A percentile compares a stretch with the other conserved stretches of the same genome.
Conservation (phyloP, 2,888 invertebrate genomes). For the Epirrita christyi region DNA sequence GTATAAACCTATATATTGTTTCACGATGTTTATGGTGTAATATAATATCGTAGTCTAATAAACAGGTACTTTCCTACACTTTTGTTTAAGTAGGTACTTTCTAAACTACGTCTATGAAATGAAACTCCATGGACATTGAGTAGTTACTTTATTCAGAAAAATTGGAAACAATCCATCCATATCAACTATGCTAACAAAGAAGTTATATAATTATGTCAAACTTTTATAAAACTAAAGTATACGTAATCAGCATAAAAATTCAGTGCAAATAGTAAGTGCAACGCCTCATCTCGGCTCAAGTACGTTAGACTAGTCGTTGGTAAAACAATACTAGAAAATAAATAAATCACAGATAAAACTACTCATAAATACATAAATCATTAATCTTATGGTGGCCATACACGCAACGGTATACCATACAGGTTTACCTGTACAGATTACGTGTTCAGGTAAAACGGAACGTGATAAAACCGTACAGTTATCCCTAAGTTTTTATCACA, state of each 20-base stretch:
- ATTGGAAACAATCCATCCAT: conserved; percentile 9
- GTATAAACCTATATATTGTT: too few relatives aligned
- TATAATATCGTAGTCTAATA: too few relatives aligned
- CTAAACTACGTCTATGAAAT: conserved; percentile 8
- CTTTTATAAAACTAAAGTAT: background rate
- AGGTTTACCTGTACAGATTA: too few relatives aligned
- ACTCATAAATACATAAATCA: too few relatives aligned
- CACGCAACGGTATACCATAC: too few relatives aligned
- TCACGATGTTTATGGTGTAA: too few relatives aligned
- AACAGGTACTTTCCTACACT: too few relatives aligned
- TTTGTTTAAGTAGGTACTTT: background rate
- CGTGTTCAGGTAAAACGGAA: too few relatives aligned
- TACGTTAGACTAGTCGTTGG: conserved; percentile 9
- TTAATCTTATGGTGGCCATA: too few relatives aligned
- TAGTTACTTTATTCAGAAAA: conserved; percentile 31
- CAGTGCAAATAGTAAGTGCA: too few relatives aligned
- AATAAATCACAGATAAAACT: conserved; percentile 21
- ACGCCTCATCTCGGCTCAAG: background rate
- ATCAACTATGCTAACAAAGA: conserved; percentile 8
- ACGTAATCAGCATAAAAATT: background rate
- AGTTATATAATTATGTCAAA: conserved; percentile 6
- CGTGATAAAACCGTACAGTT: too few relatives aligned
- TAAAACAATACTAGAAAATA: conserved; percentile 4
- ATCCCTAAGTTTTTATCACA: too few relatives aligned
- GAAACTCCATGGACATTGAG: conserved; percentile 27